A percentile compares a stretch with the other conserved stretches of the same genome.
phyloP scores from a whole-genome alignment of 2,113 vertebrate genomes.

The Lutjanus erythropterus region DNA sequence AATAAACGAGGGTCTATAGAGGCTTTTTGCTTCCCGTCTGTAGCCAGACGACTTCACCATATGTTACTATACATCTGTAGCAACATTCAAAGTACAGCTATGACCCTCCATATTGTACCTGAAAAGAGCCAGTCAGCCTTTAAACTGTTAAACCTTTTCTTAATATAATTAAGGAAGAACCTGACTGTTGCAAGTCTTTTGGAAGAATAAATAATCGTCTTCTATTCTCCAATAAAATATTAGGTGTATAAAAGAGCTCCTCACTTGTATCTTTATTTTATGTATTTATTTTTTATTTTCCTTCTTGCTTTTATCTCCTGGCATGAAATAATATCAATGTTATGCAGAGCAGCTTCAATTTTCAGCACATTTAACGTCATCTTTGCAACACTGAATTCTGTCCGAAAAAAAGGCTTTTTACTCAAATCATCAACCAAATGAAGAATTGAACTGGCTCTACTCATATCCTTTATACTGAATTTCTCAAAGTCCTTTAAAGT shows the following conservation, averaged over 20 bases:
- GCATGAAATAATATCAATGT: not conserved
- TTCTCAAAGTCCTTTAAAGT: not conserved
- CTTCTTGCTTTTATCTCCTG: not conserved
- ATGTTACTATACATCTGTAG: slow-evolving; percentile 45
- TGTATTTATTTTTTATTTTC: not conserved
- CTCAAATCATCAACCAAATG: not conserved
- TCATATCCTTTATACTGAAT: not conserved
- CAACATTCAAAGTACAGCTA: not conserved
- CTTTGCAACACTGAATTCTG: not conserved
- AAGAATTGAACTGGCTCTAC: not conserved
- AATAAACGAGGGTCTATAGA: slow-evolving; percentile 29
- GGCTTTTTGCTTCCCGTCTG: slow-evolving; percentile 34
- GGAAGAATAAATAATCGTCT: not conserved
- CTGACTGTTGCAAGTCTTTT: no score
- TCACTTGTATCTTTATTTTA: not conserved
- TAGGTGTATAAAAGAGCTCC: not conserved
- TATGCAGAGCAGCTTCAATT: not conserved
- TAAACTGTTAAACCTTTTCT: not conserved
- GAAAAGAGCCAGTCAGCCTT: not conserved
- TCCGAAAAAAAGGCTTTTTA: not conserved
- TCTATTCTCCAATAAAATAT: not conserved
- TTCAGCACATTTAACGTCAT: not conserved
- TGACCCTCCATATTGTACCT: not conserved
- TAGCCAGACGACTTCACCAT: slow-evolving; percentile 52
- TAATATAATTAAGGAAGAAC: not conserved